phyloP scores from a whole-genome alignment of 2,113 vertebrate species.

The Tupaia chinensis region DNA sequence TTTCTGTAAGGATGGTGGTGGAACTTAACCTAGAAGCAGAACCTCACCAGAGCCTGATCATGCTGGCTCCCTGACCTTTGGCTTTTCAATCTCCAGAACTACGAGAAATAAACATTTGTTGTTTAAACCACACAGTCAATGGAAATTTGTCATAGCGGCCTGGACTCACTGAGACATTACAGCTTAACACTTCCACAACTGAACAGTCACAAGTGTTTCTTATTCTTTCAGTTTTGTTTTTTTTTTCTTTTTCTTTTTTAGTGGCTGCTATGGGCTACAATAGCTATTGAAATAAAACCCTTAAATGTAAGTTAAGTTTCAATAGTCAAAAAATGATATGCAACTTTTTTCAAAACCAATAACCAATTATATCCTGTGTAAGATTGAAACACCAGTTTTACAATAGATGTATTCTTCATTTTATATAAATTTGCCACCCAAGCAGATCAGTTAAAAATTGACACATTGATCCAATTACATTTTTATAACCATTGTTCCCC shows the following conservation, averaged over 20 bases:
- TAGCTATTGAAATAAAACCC: background rate
- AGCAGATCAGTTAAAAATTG: constrained; percentile 51
- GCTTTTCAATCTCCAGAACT: background rate
- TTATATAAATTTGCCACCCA: constrained; percentile 54
- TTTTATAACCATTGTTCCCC: constrained; percentile 51
- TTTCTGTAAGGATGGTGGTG: background rate
- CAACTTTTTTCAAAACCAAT: constrained; percentile 40
- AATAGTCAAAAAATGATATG: constrained; percentile 51
- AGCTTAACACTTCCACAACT: background rate
- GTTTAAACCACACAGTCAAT: background rate
- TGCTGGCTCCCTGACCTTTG: background rate
- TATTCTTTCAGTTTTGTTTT: background rate
- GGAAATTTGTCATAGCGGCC: background rate
- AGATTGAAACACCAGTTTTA: constrained; percentile 37
- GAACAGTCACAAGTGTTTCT: background rate
- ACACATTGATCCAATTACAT: constrained; percentile 61
- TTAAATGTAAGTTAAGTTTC: background rate
- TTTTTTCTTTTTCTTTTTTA: background rate
- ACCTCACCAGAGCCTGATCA: background rate
- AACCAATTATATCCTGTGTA: background rate
- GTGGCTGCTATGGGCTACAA: background rate
- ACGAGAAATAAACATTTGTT: background rate
- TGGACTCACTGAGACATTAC: background rate
- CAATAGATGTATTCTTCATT: constrained; percentile 44
- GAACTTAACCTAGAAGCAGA: background rate